Percentiles rank a stretch among this genome's conserved stretches.
These are phyloP conservation scores for Sturnus vulgaris DNA, from an alignment of 2,113 vertebrate genomes.

Conservation along the genomic window DNA sequence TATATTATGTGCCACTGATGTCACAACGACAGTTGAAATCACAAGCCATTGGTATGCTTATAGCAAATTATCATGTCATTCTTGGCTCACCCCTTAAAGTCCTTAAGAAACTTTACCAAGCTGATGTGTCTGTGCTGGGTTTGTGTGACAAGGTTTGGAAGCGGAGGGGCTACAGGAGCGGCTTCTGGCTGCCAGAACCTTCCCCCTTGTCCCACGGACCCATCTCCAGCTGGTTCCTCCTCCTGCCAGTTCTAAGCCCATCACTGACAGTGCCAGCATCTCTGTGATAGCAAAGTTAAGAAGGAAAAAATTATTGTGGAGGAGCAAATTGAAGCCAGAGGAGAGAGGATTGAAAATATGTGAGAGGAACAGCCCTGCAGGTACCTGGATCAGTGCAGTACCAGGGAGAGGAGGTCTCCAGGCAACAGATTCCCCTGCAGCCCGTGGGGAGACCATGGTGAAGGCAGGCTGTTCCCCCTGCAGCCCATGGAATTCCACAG, in stretches of 20 bases:
- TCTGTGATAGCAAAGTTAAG: not conserved
- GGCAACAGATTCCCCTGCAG: not conserved
- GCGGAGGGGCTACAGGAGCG: accelerated
- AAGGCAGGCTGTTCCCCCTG: not conserved
- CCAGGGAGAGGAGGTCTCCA: not conserved
- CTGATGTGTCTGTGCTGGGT: not conserved
- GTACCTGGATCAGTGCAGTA: not conserved
- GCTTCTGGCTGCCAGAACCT: not conserved
- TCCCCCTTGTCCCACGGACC: not conserved
- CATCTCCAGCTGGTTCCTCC: not conserved
- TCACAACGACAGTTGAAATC: not conserved
- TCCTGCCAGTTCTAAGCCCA: not conserved
- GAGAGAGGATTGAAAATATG: not conserved
- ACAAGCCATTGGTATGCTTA: not conserved
- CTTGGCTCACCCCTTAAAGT: not conserved
- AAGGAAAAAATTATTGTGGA: not conserved
- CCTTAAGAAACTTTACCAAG: not conserved
- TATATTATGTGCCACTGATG: not conserved
- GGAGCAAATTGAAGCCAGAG: not conserved
- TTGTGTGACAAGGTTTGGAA: not conserved
- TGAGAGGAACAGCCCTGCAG: not conserved
- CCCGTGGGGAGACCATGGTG: not conserved
- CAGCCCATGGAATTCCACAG: not conserved
- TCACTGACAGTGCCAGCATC: not conserved
- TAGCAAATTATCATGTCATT: not conserved